Conservation (phyloP, 2,888 invertebrate species). For the Cyclophora punctaria region DNA sequence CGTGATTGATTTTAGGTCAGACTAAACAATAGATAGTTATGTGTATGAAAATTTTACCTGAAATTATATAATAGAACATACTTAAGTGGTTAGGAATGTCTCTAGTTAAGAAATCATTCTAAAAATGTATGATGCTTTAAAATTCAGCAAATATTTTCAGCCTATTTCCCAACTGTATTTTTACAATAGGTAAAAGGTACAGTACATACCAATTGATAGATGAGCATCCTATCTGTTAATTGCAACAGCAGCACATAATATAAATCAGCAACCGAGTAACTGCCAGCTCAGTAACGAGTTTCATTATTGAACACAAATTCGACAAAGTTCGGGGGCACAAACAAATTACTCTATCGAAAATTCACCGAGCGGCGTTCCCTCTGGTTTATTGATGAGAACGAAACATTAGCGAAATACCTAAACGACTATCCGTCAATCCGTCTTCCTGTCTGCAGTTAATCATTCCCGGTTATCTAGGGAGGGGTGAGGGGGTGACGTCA, state of each 20-base stretch:
- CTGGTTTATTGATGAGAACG: constrained; percentile 66
- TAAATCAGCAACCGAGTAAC: background rate
- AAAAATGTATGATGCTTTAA: too few relatives aligned
- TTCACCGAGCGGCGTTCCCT: constrained; percentile 22
- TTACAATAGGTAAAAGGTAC: too few relatives aligned
- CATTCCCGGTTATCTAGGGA: constrained; percentile 60
- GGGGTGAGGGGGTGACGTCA: constrained; percentile 45
- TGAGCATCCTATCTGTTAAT: background rate
- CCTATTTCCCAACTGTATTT: too few relatives aligned
- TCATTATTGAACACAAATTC: background rate
- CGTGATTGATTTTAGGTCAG: too few relatives aligned
- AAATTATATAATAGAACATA: too few relatives aligned
- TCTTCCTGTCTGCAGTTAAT: constrained; percentile 72
- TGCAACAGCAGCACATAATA: constrained; percentile 4
- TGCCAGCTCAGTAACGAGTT: background rate
- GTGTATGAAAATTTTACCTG: too few relatives aligned
- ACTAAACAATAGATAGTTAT: too few relatives aligned
- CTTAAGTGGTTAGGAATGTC: too few relatives aligned
- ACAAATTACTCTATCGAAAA: constrained; percentile 16
- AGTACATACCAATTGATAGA: constrained; percentile 2
- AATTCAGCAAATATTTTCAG: too few relatives aligned
- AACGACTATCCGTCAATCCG: constrained; percentile 74
- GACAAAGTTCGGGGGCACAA: constrained; percentile 3
- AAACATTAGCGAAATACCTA: constrained; percentile 70
- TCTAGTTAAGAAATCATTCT: too few relatives aligned